These are phyloP conservation scores for Galendromus occidentalis DNA, from an alignment of 1,140 invertebrate species.

Conservation along the genomic window DNA sequence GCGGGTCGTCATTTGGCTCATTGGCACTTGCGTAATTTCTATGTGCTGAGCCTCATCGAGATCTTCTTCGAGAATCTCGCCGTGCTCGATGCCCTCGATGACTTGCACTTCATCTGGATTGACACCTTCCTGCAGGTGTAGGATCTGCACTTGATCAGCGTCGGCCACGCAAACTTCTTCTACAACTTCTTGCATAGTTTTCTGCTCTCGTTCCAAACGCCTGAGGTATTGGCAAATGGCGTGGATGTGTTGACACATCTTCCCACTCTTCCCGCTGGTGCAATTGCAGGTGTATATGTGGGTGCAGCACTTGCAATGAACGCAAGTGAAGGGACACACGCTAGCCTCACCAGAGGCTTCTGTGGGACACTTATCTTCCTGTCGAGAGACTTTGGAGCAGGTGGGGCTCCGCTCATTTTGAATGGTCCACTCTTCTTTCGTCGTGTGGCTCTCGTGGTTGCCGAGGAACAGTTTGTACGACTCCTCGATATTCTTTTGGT, in stretches of 20 bases:
- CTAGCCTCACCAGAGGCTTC: neutral
- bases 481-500: neutral
- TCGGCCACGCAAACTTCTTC: too few relatives aligned
- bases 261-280: neutral
- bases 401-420: neutral
- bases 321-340: neutral
- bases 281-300: slow-evolving; percentile 7
- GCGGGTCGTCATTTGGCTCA: too few relatives aligned
- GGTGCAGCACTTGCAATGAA: neutral
- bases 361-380: neutral
- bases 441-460: neutral
- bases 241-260: slow-evolving; percentile 5
- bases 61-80: too few relatives aligned
- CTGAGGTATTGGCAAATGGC: slow-evolving; percentile 2
- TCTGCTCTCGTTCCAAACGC: neutral
- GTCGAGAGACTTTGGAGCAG: neutral
- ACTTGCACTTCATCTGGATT: too few relatives aligned
- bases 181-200: too few relatives aligned
- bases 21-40: too few relatives aligned
- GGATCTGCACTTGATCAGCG: too few relatives aligned
- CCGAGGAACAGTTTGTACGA: slow-evolving; percentile 1
- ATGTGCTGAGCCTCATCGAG: too few relatives aligned
- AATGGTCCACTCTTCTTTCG: neutral
- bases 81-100: too few relatives aligned
- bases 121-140: too few relatives aligned